phyloP scores from a whole-genome alignment of 2,797 vertebrate genomes.

The Peromyscus nudipes region DNA sequence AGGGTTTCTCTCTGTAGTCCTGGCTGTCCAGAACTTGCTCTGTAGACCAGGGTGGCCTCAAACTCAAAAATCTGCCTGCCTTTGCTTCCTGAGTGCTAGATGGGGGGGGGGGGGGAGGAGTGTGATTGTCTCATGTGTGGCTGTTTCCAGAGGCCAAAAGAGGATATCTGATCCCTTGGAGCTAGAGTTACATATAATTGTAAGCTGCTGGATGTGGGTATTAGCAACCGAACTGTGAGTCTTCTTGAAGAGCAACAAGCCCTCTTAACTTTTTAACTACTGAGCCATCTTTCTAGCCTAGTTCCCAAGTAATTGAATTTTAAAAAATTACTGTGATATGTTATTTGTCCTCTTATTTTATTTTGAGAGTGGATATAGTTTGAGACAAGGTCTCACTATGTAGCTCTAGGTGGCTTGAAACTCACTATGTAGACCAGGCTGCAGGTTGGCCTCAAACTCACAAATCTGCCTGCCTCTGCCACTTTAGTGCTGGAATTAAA shows the following conservation, averaged over 20 bases:
- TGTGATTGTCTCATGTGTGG: background rate
- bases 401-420: background rate
- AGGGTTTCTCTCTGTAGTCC: background rate
- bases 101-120: rapidly evolving
- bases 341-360: conserved; percentile 1
- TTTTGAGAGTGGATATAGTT: background rate
- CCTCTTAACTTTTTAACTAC: background rate
- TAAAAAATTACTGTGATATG: background rate
- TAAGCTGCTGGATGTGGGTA: background rate
- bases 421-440: background rate
- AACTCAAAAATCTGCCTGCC: background rate
- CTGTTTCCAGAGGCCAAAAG: background rate
- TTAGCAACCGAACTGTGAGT: background rate
- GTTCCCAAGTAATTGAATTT: background rate
- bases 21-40: background rate
- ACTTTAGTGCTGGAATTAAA: background rate
- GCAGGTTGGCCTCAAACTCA: background rate
- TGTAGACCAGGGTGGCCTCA: background rate
- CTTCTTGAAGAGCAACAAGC: background rate
- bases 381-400: background rate
- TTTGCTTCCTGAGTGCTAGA: background rate
- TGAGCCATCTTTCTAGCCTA: background rate
- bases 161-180: background rate
- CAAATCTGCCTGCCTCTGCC: background rate
- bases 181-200: background rate